phyloP scores from a whole-genome alignment of 1,140 invertebrate genomes.

The Rhopalosiphum maidis region DNA sequence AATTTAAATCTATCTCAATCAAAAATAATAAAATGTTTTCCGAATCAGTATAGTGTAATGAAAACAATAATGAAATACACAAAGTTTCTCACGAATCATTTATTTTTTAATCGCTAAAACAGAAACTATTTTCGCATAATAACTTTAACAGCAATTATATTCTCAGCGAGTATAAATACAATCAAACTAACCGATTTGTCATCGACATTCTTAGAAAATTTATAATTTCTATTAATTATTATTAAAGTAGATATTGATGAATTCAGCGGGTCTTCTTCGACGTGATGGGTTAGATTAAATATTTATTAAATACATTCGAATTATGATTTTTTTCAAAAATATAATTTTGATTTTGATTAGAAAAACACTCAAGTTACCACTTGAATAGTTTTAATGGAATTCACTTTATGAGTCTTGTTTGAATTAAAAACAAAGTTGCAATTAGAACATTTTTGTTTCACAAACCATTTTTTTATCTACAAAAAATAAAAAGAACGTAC shows the following conservation, averaged over 20 bases:
- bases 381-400: no score
- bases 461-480: not conserved
- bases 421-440: not conserved
- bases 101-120: not conserved
- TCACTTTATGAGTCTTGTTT: not conserved
- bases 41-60: not conserved
- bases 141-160: not conserved
- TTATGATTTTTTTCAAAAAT: not conserved
- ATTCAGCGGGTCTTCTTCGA: not conserved
- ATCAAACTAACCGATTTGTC: not conserved
- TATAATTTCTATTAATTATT: not conserved
- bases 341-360: not conserved
- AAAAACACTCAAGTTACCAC: no score
- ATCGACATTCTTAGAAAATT: not conserved
- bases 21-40: not conserved
- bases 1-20: not conserved
- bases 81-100: slow-evolving; percentile 4
- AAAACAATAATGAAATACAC: not conserved
- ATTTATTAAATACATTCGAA: not conserved
- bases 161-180: not conserved
- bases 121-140: slow-evolving; percentile 20
- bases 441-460: not conserved
- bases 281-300: not conserved
- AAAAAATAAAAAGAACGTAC: not conserved
- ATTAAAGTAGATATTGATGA: not conserved